Evolutionary conservation across 2,797 vertebrate species (phyloP), one percentile per base, ranked within the genome.

Genomic region (Paedocypris micromegethes): DNA sequence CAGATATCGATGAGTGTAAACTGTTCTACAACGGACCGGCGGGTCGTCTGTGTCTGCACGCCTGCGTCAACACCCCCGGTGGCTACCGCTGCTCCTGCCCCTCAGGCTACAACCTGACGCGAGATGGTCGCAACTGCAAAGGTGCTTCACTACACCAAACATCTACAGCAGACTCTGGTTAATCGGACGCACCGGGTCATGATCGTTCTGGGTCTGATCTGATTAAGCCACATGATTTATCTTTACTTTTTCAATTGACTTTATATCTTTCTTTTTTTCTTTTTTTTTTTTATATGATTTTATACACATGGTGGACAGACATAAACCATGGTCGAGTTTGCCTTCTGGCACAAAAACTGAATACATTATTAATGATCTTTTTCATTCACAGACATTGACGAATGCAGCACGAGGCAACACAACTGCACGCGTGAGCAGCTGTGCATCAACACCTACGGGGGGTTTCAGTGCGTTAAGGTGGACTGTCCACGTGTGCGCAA

Each of bases 1-100:
- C 64, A 96, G 94, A 95, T 23, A 86, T 96, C 40, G 93, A 96
- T 8, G 93, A 96, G 82, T 96, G 93, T 77, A 87, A 90, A 78
- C 78, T 94, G 62, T 94, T 92, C 85, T 91, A 93, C 72, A 89
- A 76, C 3, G 87, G 88, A 7, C 88, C 83, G 59, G 85, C 86
- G 23, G 91, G 88, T 0, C 88, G 78, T 66, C 82, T 96, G 70
- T 96, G 94, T 79, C 77, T 90, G 60, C 88, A 96, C 0, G 9
- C 86, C 50, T 96, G 93, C 70, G 78, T 93, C 47, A 96, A 95
- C 86, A 90, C 93, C 0, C 84, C 92, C 0, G 92, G 94, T 58
- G 91, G 92, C 39, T 95, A 95, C 80, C 88, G 83, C 71, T 96
- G 94, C 53, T 73, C 85, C 62, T 96, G 94, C 47, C 93, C 93